Conservation (phyloP, 2,113 vertebrate genomes). For the Gambusia affinis region DNA sequence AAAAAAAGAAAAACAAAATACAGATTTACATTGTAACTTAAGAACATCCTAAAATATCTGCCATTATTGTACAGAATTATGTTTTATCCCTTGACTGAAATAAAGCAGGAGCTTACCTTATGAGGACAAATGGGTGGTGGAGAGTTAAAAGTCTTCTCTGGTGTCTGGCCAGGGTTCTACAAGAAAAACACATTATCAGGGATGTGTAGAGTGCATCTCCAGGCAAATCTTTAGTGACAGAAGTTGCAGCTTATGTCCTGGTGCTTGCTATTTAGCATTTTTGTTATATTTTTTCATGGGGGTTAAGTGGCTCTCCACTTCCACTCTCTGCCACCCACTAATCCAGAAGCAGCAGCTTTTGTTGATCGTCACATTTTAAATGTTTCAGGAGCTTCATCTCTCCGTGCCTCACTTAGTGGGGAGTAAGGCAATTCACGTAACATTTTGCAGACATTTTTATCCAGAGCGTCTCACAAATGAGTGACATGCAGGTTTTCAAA, state of each 20-base stretch:
- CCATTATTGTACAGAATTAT: conserved; percentile 31
- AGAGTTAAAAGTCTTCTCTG: conserved; percentile 78
- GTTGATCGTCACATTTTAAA: conserved; percentile 52
- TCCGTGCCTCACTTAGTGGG: conserved; percentile 9
- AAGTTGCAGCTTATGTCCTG: conserved; percentile 57
- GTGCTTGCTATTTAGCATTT: conserved; percentile 51
- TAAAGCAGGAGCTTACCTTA: conserved; percentile 76
- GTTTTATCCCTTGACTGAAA: conserved; percentile 25
- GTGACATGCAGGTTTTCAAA: too few relatives aligned
- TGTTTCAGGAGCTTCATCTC: conserved; percentile 60
- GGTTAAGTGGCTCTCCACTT: conserved; percentile 34
- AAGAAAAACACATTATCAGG: conserved; percentile 73
- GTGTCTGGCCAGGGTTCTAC: conserved; percentile 78
- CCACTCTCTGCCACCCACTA: conserved; percentile 38
- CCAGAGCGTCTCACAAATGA: too few relatives aligned
- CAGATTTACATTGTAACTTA: not conserved
- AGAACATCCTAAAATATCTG: conserved; percentile 25
- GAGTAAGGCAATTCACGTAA: not conserved
- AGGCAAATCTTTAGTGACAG: conserved; percentile 59
- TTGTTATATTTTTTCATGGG: conserved; percentile 35
- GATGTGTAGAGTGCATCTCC: conserved; percentile 39
- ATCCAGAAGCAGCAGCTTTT: conserved; percentile 57
- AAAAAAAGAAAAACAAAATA: not conserved
- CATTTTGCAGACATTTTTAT: too few relatives aligned
- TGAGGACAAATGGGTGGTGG: conserved; percentile 79